These are phyloP conservation scores for Peromyscus eremicus DNA, from an alignment of 2,797 vertebrate species.

Conservation along the genomic window DNA sequence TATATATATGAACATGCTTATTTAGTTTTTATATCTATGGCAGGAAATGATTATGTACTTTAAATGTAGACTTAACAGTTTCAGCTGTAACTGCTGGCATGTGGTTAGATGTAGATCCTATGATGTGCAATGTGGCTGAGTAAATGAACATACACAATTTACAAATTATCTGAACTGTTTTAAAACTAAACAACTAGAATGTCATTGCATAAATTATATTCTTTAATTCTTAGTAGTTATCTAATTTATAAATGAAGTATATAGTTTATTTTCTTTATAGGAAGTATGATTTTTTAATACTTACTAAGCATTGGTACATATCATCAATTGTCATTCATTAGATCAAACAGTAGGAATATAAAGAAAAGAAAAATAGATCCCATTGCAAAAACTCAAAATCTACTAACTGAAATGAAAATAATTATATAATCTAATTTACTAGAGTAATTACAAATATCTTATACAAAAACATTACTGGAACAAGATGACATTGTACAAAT, in stretches of 20 bases:
- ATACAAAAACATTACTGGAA: background rate
- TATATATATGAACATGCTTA: constrained; percentile 66
- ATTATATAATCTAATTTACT: background rate
- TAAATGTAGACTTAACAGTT: constrained; percentile 10
- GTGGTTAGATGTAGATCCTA: background rate
- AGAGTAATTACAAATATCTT: background rate
- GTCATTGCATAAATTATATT: background rate
- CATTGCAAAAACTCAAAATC: background rate
- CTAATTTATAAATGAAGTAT: constrained; percentile 13
- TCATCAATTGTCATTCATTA: background rate
- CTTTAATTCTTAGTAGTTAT: background rate
- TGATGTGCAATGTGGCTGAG: background rate
- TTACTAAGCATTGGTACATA: background rate
- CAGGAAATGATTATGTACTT: background rate
- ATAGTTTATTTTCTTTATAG: background rate
- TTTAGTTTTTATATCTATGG: background rate
- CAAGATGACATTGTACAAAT: background rate
- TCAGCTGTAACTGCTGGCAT: background rate
- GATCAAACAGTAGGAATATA: background rate
- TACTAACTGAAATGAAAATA: constrained; percentile 12
- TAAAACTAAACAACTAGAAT: background rate
- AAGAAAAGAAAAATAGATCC: background rate
- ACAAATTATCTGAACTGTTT: background rate
- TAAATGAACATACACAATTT: background rate
- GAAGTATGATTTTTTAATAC: background rate